Base-by-base conservation (phyloP, 2,113 vertebrate genomes). In the Gavialis gangeticus region DNA sequence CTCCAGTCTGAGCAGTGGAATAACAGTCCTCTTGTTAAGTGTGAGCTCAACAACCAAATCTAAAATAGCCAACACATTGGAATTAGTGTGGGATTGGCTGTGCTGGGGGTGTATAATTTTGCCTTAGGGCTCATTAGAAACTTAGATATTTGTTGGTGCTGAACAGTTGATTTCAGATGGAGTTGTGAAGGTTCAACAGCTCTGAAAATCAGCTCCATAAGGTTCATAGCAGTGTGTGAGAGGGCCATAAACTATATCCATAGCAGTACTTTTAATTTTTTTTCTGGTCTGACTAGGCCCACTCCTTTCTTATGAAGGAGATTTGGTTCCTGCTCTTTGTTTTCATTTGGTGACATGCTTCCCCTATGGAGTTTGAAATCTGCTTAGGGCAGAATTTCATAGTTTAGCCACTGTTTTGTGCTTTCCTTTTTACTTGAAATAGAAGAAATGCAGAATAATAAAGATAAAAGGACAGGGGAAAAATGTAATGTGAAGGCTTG, bases 211-310 rank as follows among this genome's bases (percentile, higher is more conserved):
- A 37, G 67, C 69, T 24, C 12, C 11, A 12, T 71, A 59, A 37
- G 0, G 2, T 71, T 82, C 24, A 5, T 2, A 60, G 67, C 16
- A 67, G 60, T 16, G 0, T 71, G 9, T 30, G 67, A 12, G 5
- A 24, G 5, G 4, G 7, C 76, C 88, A n/a, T 28, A 54, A 78
- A 27, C 58, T 80, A n/a, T 62, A 56, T 13, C 58, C 34, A 24
- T 30, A 75, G 83, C 62, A 92, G 34, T 37, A 16, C 18, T 60
- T 59, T 16, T 54, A 82, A 58, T 18, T 22, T 10, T 18, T 21
- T 11, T 27, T 11, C n/a, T 82, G n/a, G 4, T 25, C 0, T 0
- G 80, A 54, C 16, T n/a, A n/a, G 11, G 16, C 12, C 59, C 10
- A 1, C 80, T 94, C 18, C 80, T 22, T 76, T 77, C 46, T 57